These are phyloP conservation scores for Glossophaga mutica DNA, from an alignment of 2,797 vertebrate species.

Conservation along the genomic window DNA sequence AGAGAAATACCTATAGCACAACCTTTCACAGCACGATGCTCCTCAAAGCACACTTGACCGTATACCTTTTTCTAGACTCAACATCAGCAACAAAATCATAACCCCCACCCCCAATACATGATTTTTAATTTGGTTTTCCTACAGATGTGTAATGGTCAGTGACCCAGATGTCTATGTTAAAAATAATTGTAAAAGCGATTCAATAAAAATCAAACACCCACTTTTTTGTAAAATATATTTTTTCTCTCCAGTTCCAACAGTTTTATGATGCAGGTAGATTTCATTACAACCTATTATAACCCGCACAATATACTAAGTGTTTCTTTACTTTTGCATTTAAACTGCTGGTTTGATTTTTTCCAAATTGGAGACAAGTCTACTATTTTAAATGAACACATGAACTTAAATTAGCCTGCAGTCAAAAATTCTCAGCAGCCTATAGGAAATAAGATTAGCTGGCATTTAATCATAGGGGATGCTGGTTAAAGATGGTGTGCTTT, in stretches of 20 bases:
- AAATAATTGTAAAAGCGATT: neutral
- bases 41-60: neutral
- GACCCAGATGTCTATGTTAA: neutral
- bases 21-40: neutral
- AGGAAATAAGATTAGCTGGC: neutral
- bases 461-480: neutral
- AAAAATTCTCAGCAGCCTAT: neutral
- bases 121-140: neutral
- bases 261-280: neutral
- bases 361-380: neutral
- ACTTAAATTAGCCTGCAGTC: neutral
- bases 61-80: neutral
- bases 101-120: too few species aligned
- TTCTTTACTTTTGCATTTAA: neutral
- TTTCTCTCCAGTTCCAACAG: neutral
- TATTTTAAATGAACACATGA: neutral
- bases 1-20: neutral
- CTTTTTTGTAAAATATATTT: neutral
- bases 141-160: neutral
- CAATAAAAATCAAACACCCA: neutral
- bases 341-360: neutral
- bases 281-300: neutral
- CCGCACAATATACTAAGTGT: neutral
- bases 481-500: slow-evolving; percentile 36
- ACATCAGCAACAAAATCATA: neutral